Percentiles rank a stretch among this genome's conserved stretches.
Evolutionary conservation across 1,140 invertebrate genomes (phyloP).

Genomic region (Adoxophyes honmai): DNA sequence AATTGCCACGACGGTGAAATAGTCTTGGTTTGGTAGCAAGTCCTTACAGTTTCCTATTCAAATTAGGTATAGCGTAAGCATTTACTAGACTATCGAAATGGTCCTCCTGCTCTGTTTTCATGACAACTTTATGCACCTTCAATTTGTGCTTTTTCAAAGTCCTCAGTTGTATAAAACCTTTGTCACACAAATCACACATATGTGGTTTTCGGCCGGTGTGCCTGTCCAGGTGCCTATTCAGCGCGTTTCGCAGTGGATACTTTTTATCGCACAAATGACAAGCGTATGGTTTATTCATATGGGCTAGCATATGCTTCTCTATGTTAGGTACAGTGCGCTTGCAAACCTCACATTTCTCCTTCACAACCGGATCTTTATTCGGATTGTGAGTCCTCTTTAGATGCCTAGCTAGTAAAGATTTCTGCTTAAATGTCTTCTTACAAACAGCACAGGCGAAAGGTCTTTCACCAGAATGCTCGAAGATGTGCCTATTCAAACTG

Average conservation of each 20-base stretch:
- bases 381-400: not conserved
- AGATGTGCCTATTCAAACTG: not conserved
- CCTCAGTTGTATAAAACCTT: not conserved
- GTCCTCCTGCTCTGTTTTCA: slow-evolving; percentile 6
- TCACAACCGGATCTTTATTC: not conserved
- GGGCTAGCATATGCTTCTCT: slow-evolving; percentile 4
- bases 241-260: not conserved
- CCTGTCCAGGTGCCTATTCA: slow-evolving; percentile 10
- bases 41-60: not conserved
- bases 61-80: not conserved
- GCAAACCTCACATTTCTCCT: slow-evolving; percentile 6
- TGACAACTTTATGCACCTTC: not conserved
- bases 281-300: not conserved
- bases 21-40: too few species aligned
- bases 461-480: not conserved
- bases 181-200: slow-evolving; percentile 4
- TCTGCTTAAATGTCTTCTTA: not conserved
- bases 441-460: not conserved
- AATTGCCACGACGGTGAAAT: too few species aligned
- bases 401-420: not conserved
- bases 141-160: slow-evolving; percentile 1
- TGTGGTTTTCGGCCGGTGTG: not conserved
- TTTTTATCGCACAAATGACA: slow-evolving; percentile 11
- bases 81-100: slow-evolving; percentile 3
- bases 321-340: slow-evolving; percentile 4